A percentile compares a stretch with the other conserved stretches of the same genome.
Evolutionary conservation across 2,797 vertebrate species (phyloP).

Genomic region (Malurus leucopterus): DNA sequence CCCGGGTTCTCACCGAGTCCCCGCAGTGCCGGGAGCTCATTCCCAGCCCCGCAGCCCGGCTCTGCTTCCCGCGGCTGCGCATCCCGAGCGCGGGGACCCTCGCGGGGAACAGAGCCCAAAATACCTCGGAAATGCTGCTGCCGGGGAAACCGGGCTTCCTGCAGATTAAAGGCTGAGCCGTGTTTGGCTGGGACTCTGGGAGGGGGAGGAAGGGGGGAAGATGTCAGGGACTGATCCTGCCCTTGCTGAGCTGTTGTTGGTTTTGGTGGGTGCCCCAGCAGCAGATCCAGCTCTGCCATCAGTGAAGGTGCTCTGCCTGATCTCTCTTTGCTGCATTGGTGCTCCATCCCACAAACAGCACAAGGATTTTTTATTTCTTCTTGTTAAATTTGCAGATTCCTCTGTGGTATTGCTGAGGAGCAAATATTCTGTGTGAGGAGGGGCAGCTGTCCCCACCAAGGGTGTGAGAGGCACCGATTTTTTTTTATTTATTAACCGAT

Average conservation of each 20-base stretch:
- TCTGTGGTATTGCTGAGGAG: not conserved
- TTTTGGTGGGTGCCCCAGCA: not conserved
- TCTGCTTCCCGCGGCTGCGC: not conserved
- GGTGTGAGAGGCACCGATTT: accelerated
- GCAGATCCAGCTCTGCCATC: not conserved
- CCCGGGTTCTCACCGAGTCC: not conserved
- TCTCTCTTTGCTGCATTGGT: not conserved
- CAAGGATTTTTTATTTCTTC: not conserved
- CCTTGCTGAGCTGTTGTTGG: not conserved
- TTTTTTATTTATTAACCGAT: too few species aligned
- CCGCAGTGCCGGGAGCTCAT: not conserved
- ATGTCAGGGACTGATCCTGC: not conserved
- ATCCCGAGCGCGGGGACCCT: not conserved
- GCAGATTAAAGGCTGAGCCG: not conserved
- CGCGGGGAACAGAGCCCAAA: not conserved
- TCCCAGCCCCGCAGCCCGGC: not conserved
- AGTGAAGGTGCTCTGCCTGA: not conserved
- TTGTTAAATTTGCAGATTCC: not conserved
- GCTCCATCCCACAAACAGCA: not conserved
- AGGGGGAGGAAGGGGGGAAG: not conserved
- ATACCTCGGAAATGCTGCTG: not conserved
- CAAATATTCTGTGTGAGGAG: accelerated
- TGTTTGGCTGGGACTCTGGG: not conserved
- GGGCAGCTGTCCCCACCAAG: not conserved
- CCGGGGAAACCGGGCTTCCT: not conserved